Evolutionary conservation across 2,113 vertebrate species (phyloP).

Genomic region (Furnarius figulus): DNA sequence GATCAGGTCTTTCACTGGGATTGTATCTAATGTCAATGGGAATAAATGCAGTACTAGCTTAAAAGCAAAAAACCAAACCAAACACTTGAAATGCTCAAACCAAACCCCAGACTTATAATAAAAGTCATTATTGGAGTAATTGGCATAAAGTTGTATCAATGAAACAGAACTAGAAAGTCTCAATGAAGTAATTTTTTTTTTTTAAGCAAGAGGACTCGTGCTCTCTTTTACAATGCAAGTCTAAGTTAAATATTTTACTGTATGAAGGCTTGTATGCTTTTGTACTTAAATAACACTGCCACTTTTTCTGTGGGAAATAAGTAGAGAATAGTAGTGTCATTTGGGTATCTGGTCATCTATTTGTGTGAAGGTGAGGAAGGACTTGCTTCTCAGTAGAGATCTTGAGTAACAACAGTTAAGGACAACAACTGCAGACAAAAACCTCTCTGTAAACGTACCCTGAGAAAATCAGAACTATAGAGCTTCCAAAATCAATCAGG

Average conservation of each 20-base stretch:
- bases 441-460: conserved; percentile 69
- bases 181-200: not conserved
- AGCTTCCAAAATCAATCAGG: conserved; percentile 83
- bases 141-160: not conserved
- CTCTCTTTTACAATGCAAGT: not conserved
- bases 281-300: not conserved
- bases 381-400: not conserved
- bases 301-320: not conserved
- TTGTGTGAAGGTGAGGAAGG: not conserved
- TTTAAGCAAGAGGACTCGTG: not conserved
- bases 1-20: not conserved
- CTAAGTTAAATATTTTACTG: not conserved
- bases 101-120: not conserved
- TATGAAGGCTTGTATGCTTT: not conserved
- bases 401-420: not conserved
- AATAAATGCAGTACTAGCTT: not conserved
- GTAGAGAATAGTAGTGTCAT: not conserved
- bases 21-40: not conserved
- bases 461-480: conserved; percentile 68
- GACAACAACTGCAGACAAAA: not conserved
- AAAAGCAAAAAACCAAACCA: not conserved
- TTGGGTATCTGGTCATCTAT: not conserved
- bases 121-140: not conserved
- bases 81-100: not conserved
- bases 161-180: not conserved